Evolutionary conservation across 2,888 invertebrate species (phyloP).

Genomic region (Gibbula magus): DNA sequence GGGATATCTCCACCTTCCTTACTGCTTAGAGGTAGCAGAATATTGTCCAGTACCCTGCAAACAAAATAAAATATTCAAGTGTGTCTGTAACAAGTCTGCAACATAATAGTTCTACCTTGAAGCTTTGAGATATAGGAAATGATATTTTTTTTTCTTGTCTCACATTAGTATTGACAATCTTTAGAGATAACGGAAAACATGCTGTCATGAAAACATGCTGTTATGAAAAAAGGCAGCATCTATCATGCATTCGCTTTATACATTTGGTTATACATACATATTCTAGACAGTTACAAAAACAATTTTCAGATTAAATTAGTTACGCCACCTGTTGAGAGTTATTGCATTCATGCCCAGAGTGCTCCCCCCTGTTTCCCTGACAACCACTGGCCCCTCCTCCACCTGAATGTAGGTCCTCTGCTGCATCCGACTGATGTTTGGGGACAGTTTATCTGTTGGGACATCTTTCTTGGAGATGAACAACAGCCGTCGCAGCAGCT

Average conservation of each 20-base stretch:
- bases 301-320: no score
- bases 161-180: no score
- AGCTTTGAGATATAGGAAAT: no score
- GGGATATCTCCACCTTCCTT: background rate
- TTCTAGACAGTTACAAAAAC: no score
- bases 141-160: no score
- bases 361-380: conserved; percentile 17
- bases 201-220: no score
- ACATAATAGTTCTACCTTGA: no score
- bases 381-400: conserved; percentile 1
- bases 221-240: no score
- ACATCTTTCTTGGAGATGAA: conserved; percentile 9
- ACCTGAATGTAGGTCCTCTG: conserved; percentile 16
- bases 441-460: background rate
- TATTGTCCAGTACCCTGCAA: background rate
- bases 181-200: no score
- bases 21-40: background rate
- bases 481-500: background rate
- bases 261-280: no score
- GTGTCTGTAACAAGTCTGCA: no score
- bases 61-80: background rate
- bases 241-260: no score
- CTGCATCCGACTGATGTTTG: background rate
- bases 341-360: background rate
- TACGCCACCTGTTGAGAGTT: background rate